A percentile compares a stretch with the other conserved stretches of the same genome.
Conservation (phyloP, 2,888 invertebrate species). For the Cryptus viduatorius region DNA sequence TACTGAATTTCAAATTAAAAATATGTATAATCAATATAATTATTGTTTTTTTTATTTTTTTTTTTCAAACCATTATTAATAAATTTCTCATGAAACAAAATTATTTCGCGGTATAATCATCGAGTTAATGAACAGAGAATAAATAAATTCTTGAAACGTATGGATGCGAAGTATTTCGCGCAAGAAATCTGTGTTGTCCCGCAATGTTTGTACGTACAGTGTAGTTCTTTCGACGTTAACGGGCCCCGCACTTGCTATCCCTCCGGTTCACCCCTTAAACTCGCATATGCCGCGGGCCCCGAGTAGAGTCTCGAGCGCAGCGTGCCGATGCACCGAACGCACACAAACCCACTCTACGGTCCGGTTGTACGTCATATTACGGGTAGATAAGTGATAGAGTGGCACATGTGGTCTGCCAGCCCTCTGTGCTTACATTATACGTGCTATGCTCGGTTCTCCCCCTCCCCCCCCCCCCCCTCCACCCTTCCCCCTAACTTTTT, state of each 20-base stretch:
- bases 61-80: no score
- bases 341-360: conserved; percentile 66
- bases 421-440: conserved; percentile 82
- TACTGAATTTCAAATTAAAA: no score
- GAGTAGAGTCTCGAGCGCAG: conserved; percentile 34
- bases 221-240: conserved; percentile 1
- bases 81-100: no score
- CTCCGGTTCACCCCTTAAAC: conserved; percentile 62
- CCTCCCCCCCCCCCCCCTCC: conserved; percentile 61
- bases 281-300: conserved; percentile 65
- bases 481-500: conserved; percentile 75
- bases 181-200: conserved; percentile 66
- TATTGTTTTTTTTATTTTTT: no score
- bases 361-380: conserved; percentile 79
- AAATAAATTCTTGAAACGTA: background rate
- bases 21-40: no score
- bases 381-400: conserved; percentile 82
- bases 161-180: background rate
- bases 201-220: conserved; percentile 64
- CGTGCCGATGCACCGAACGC: conserved; percentile 55
- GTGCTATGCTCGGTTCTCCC: conserved; percentile 71
- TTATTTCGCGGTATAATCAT: no score
- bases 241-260: conserved; percentile 57
- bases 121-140: no score
- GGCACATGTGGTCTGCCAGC: conserved; percentile 84